phyloP scores from a whole-genome alignment of 2,113 vertebrate species.

The Stomatorhinus ivindoensis region DNA sequence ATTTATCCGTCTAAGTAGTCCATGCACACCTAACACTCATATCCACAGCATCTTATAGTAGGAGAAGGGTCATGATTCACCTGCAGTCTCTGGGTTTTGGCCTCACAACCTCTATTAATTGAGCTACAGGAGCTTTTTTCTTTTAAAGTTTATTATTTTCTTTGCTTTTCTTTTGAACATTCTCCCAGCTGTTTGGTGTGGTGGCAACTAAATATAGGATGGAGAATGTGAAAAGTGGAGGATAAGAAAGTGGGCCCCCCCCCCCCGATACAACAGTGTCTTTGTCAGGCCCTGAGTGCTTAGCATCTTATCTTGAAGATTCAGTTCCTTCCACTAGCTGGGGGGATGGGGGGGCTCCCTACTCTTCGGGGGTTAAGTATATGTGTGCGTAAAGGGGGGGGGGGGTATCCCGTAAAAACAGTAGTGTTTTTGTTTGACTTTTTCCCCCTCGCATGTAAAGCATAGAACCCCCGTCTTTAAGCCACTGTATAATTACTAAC shows the following conservation, averaged over 20 bases:
- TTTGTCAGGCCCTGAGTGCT: constrained; percentile 9
- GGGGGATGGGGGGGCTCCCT: constrained; percentile 10
- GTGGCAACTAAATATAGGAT: constrained; percentile 16
- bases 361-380: constrained; percentile 1
- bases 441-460: constrained; percentile 25
- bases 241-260: not conserved
- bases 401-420: constrained; percentile 11
- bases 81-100: not conserved
- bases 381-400: not conserved
- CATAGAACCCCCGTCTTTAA: not conserved
- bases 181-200: constrained; percentile 14
- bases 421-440: constrained; percentile 24
- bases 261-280: constrained; percentile 1
- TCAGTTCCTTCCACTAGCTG: constrained; percentile 13
- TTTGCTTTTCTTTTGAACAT: not conserved
- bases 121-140: not conserved
- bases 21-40: not conserved
- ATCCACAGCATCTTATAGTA: not conserved
- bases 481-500: constrained; percentile 32
- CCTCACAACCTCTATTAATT: not conserved
- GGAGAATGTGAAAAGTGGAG: constrained; percentile 10
- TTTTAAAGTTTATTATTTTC: not conserved
- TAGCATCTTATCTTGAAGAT: constrained; percentile 18
- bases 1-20: not conserved
- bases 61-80: not conserved